These are phyloP conservation scores for Drosophila nigromelanica DNA, from an alignment of 1,140 invertebrate genomes.

Conservation along the genomic window DNA sequence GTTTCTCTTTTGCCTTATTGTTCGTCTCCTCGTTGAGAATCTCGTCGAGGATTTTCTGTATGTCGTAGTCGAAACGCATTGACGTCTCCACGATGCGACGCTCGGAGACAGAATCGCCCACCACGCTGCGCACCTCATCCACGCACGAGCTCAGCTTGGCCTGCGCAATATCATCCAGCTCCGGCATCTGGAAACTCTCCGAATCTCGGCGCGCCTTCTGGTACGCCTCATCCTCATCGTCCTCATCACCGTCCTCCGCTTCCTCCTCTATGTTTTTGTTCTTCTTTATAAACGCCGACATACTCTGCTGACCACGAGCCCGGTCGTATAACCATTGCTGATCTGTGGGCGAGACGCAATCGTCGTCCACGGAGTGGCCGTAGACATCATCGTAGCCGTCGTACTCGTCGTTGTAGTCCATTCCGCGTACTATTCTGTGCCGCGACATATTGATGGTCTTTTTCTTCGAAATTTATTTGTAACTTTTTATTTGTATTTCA, in stretches of 20 bases:
- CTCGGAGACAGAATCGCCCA: slow-evolving; percentile 91
- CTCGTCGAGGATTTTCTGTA: slow-evolving; percentile 89
- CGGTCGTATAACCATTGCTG: slow-evolving; percentile 95
- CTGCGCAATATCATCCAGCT: slow-evolving; percentile 88
- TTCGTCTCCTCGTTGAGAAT: slow-evolving; percentile 86
- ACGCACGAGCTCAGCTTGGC: slow-evolving; percentile 92
- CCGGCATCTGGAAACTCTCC: slow-evolving; percentile 84
- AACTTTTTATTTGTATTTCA: slow-evolving; percentile 45
- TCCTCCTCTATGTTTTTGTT: slow-evolving; percentile 91
- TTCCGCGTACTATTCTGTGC: slow-evolving; percentile 90
- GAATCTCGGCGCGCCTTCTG: slow-evolving; percentile 75
- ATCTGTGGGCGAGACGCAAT: slow-evolving; percentile 94
- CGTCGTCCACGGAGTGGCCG: slow-evolving; percentile 93
- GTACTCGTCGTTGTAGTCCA: slow-evolving; percentile 93
- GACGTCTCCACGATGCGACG: slow-evolving; percentile 88
- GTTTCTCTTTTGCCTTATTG: slow-evolving; percentile 38
- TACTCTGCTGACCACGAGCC: slow-evolving; percentile 87
- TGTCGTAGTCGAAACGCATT: slow-evolving; percentile 89
- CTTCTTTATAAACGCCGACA: slow-evolving; percentile 88
- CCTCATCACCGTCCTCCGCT: slow-evolving; percentile 85
- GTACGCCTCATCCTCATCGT: slow-evolving; percentile 66
- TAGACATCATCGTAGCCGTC: slow-evolving; percentile 96
- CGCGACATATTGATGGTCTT: slow-evolving; percentile 87
- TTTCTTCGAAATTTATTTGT: background rate
- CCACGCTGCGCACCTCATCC: slow-evolving; percentile 91